Evolutionary conservation across 2,113 vertebrate genomes (phyloP).

Genomic region (human (Homo sapiens)): DNA sequence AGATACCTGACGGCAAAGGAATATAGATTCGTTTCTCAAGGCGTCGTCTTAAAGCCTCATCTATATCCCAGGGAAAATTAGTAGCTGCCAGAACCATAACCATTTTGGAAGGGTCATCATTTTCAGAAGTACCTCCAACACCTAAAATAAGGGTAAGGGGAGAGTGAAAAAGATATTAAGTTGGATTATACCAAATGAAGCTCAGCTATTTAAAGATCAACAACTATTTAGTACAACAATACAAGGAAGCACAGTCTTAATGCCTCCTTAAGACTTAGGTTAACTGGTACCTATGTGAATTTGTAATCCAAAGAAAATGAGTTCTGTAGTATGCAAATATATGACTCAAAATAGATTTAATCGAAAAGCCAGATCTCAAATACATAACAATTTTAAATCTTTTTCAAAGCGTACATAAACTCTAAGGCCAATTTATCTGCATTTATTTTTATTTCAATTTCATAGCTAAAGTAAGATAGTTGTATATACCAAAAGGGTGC

Average conservation of each 20-base stretch:
- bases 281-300: background rate
- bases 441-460: slow-evolving; percentile 26
- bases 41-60: slow-evolving; percentile 95
- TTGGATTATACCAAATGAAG: background rate
- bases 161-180: background rate
- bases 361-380: slow-evolving; percentile 1
- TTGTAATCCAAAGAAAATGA: background rate
- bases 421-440: background rate
- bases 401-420: background rate
- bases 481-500: background rate
- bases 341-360: background rate
- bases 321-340: background rate
- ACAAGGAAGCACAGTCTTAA: background rate
- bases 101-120: slow-evolving; percentile 98
- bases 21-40: slow-evolving; percentile 99
- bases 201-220: background rate
- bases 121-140: slow-evolving; percentile 95
- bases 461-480: background rate
- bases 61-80: slow-evolving; percentile 99
- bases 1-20: slow-evolving; percentile 95
- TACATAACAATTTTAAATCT: background rate
- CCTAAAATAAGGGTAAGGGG: slow-evolving; percentile 82
- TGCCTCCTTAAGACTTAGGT: background rate
- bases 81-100: slow-evolving; percentile 99
- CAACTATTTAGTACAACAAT: background rate